Percentiles rank a stretch among this genome's conserved stretches.
phyloP scores from a whole-genome alignment of 1,140 invertebrate species.

The Cecropterus lyciades region DNA sequence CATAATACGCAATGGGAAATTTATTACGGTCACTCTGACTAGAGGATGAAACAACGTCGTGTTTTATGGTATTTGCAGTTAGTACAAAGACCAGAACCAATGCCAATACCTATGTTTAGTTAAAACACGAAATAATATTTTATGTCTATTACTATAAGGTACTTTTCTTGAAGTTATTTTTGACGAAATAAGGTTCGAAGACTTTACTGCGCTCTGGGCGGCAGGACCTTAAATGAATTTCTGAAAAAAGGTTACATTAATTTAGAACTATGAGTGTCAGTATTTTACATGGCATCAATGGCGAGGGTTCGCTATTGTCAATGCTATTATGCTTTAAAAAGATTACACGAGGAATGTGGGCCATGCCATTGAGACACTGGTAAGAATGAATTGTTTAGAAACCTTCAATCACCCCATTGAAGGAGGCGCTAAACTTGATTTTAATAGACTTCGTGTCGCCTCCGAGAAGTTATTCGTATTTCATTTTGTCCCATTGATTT shows the following conservation, averaged over 20 bases:
- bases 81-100: conserved; percentile 62
- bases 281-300: conserved; percentile 69
- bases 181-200: conserved; percentile 17
- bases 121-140: conserved; percentile 37
- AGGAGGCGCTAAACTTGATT: conserved; percentile 76
- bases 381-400: conserved; percentile 78
- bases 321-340: conserved; percentile 72
- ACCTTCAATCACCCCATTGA: conserved; percentile 81
- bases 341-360: conserved; percentile 78
- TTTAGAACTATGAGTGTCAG: conserved; percentile 66
- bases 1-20: conserved; percentile 59
- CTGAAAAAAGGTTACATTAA: conserved; percentile 76
- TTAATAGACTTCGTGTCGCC: conserved; percentile 82
- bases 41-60: conserved; percentile 53
- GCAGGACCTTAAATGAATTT: conserved; percentile 61
- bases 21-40: conserved; percentile 63
- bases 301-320: conserved; percentile 66
- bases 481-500: conserved; percentile 70
- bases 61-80: conserved; percentile 59
- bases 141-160: conserved; percentile 30
- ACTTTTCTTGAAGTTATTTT: not conserved
- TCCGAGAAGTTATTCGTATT: conserved; percentile 70
- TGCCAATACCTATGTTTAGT: conserved; percentile 60
- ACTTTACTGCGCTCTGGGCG: conserved; percentile 56
- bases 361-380: conserved; percentile 70